These are phyloP conservation scores for Pammene aurita DNA, from an alignment of 2,888 invertebrate genomes.

Conservation along the genomic window DNA sequence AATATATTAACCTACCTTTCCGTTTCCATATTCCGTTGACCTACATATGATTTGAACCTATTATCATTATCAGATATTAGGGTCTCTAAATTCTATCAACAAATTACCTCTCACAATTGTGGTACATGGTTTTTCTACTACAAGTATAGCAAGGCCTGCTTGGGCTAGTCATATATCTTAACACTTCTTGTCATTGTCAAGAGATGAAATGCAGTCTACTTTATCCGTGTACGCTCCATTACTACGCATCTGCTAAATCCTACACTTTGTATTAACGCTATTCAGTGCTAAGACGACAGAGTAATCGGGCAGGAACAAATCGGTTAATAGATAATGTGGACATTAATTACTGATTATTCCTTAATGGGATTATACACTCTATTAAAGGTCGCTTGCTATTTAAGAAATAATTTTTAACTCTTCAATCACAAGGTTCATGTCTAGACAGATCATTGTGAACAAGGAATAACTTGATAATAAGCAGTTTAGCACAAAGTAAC, in stretches of 20 bases:
- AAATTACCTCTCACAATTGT: too few relatives aligned
- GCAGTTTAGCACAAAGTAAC: too few relatives aligned
- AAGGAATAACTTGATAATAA: constrained; percentile 6
- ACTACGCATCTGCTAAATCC: constrained; percentile 21
- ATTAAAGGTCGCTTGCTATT: background rate
- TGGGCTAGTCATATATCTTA: too few relatives aligned
- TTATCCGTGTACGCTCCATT: background rate
- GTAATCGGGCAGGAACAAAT: constrained; percentile 39
- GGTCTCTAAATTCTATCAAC: too few relatives aligned
- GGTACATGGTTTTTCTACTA: too few relatives aligned
- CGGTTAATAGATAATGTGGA: constrained; percentile 8
- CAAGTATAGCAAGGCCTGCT: too few relatives aligned
- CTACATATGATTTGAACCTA: too few relatives aligned
- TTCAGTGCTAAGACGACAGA: constrained; percentile 19
- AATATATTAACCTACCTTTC: too few relatives aligned
- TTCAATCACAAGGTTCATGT: background rate
- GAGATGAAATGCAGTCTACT: background rate
- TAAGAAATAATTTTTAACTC: constrained; percentile 1
- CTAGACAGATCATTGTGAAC: background rate
- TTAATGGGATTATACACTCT: constrained; percentile 30
- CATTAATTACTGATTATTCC: constrained; percentile 21
- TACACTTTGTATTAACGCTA: constrained; percentile 1
- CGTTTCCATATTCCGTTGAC: too few relatives aligned
- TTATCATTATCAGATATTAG: too few relatives aligned
- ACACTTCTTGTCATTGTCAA: background rate